Evolutionary conservation across 2,797 vertebrate species (phyloP), one percentile per base, ranked within the genome.

Genomic region (Microctenopoma stevenorrisi): DNA sequence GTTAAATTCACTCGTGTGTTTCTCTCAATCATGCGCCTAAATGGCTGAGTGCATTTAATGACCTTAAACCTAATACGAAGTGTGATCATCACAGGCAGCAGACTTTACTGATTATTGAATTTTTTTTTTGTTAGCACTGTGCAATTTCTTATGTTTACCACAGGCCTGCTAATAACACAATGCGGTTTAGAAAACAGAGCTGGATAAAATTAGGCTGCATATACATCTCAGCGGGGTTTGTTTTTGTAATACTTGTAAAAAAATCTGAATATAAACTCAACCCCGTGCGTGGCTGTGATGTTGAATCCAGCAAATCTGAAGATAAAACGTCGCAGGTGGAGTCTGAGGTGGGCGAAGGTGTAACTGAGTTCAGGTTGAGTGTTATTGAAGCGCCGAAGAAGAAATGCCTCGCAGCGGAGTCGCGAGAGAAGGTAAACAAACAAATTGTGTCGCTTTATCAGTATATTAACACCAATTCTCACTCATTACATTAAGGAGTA

Each of bases 391-490:
- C 61, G 73, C 70, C 68, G 75, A 54, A 72, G 86, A 83, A 83
- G 77, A 81, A 89, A 91, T 87, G 90, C 91, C 91, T 92, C 65
- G 85, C 70, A 91, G 92, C 88, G 47, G 58, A 82, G 79, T 82
- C 72, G 83, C 73, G 50, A 73, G 64, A 81, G 74, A 84, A 90
- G 68, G 81, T 81, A 88, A 90, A 89, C 89, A 90, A 91, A 90
- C 91, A 91, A 84, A 91, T 86, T 69, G 87, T 89, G 92, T 89
- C 92, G 89, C 93, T 92, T 93, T 89, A 79, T 92, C 91, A 95
- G 94, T 94, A 93, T 94, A 95, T 96, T 96, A 96, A 92, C 91
- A 94, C 93, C 91, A 94, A 95, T 95, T 95, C 93, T 88, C 89
- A 86, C 91, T 92, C 90, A 85, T 96, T 94, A 93, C 85, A 81